A percentile compares a stretch with the other conserved stretches of the same genome.
Conservation (phyloP, 2,797 vertebrate genomes). For the Ctenochaetus hawaiiensis region DNA sequence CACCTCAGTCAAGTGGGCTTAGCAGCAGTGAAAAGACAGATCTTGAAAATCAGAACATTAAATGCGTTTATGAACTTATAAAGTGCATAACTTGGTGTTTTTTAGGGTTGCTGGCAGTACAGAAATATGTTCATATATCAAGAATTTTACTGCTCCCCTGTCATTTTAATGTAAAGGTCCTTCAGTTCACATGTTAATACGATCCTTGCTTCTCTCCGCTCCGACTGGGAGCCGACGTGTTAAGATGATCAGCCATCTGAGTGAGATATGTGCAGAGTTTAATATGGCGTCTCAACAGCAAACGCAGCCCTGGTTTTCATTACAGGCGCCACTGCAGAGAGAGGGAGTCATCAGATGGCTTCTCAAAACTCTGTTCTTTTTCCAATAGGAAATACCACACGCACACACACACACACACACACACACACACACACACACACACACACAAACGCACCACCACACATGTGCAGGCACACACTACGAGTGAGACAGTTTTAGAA, state of each 20-base stretch:
- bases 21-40: neutral
- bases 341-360: conserved; percentile 75
- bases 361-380: conserved; percentile 78
- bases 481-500: conserved; percentile 28
- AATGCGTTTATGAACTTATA: neutral
- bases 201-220: neutral
- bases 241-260: conserved; percentile 48
- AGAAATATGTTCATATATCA: neutral
- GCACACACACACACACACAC: conserved; percentile 54
- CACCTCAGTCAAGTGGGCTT: neutral
- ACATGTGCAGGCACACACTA: conserved; percentile 14
- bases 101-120: neutral
- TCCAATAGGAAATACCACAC: conserved; percentile 84
- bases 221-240: conserved; percentile 20
- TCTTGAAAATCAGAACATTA: neutral
- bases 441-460: conserved; percentile 24
- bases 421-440: conserved; percentile 20
- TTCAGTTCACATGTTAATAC: conserved; percentile 3
- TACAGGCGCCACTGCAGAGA: conserved; percentile 77
- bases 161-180: conserved; percentile 5
- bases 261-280: conserved; percentile 58
- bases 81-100: neutral
- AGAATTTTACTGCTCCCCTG: neutral
- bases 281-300: conserved; percentile 62
- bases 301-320: conserved; percentile 79